Conservation (phyloP, 2,888 invertebrate species). For the Smittia aterrima region DNA sequence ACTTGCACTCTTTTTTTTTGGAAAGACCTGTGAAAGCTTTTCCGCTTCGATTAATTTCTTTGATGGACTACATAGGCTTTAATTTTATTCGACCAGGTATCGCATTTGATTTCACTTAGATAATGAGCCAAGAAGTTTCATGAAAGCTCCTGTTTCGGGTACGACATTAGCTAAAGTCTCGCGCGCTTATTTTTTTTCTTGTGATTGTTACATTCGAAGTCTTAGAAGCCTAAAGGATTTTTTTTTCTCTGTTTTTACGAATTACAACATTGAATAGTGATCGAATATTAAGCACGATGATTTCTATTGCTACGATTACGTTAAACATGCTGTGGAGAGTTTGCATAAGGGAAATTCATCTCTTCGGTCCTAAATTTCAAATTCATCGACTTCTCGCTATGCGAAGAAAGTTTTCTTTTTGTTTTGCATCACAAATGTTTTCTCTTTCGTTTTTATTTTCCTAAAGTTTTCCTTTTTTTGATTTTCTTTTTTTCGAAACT, state of each 20-base stretch:
- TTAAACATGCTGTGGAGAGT: background rate
- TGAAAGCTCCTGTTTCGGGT: background rate
- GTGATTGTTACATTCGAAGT: background rate
- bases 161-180: background rate
- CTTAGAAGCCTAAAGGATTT: slow-evolving; percentile 42
- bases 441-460: slow-evolving; percentile 5
- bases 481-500: background rate
- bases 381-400: background rate
- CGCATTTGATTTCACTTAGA: background rate
- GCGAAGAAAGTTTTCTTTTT: background rate
- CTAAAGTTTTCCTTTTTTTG: background rate
- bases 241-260: slow-evolving; percentile 27
- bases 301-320: slow-evolving; percentile 24
- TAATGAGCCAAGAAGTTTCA: background rate
- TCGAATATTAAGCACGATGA: slow-evolving; percentile 28
- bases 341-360: background rate
- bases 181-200: slow-evolving; percentile 10
- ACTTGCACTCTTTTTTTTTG: slow-evolving; percentile 42
- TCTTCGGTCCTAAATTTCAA: background rate
- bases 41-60: background rate
- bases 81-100: slow-evolving; percentile 13
- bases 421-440: slow-evolving; percentile 11
- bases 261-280: slow-evolving; percentile 20
- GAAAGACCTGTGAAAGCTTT: slow-evolving; percentile 39
- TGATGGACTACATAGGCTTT: background rate